These are phyloP conservation scores for Coleophora deauratella DNA, from an alignment of 2,888 invertebrate species.

Conservation along the genomic window DNA sequence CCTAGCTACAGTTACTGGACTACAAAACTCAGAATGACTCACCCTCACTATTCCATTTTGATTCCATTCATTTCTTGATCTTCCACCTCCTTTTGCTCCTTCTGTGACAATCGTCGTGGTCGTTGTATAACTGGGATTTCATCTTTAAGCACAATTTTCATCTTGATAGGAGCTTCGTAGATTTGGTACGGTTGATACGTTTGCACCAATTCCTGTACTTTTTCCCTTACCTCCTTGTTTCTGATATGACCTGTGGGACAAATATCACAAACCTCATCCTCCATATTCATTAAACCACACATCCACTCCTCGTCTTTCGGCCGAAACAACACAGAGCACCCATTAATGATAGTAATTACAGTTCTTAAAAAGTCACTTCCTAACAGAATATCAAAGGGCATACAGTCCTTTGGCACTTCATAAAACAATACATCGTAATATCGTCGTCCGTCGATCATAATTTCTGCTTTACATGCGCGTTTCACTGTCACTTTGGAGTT, in stretches of 20 bases:
- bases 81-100: constrained; percentile 12
- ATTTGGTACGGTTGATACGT: constrained; percentile 6
- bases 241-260: no score
- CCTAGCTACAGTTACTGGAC: no score
- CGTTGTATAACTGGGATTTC: constrained; percentile 17
- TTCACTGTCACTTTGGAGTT: no score
- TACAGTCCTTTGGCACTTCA: no score
- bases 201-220: background rate
- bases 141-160: constrained; percentile 16
- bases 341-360: background rate
- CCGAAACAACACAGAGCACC: no score
- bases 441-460: no score
- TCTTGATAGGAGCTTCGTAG: constrained; percentile 14
- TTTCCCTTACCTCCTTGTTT: background rate
- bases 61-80: constrained; percentile 14
- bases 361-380: background rate
- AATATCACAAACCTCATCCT: no score
- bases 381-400: background rate
- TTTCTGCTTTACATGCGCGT: no score
- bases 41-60: constrained; percentile 7
- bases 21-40: constrained; percentile 16
- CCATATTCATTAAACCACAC: background rate
- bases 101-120: constrained; percentile 16
- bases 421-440: background rate
- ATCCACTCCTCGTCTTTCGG: background rate